A percentile compares a stretch with the other conserved stretches of the same genome.
Conservation (phyloP, 2,797 vertebrate genomes). For the Lateolabrax maculatus region DNA sequence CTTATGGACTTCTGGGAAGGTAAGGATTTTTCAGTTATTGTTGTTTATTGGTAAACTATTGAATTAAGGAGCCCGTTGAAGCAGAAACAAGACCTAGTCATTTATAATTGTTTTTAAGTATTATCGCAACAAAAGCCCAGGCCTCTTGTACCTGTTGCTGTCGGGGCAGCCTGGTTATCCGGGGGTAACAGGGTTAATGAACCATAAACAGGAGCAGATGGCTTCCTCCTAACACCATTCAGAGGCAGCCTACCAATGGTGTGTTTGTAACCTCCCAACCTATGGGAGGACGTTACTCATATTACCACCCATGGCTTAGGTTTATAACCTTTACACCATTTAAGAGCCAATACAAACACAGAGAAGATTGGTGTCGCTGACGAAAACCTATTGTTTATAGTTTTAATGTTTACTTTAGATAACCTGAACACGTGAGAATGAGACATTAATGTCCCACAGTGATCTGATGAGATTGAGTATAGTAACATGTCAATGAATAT, state of each 20-base stretch:
- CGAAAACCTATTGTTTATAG: slow-evolving; percentile 44
- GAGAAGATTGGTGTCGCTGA: slow-evolving; percentile 37
- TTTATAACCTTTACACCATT: slow-evolving; percentile 73
- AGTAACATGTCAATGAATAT: slow-evolving; percentile 1
- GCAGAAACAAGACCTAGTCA: slow-evolving; percentile 10
- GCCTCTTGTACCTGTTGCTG: slow-evolving; percentile 83
- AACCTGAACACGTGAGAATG: slow-evolving; percentile 15
- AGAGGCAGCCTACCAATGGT: slow-evolving; percentile 68
- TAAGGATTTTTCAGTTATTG: slow-evolving; percentile 68
- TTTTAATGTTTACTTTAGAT: slow-evolving; percentile 54
- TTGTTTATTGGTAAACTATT: slow-evolving; percentile 18
- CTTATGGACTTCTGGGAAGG: slow-evolving; percentile 89
- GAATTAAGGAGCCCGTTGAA: slow-evolving; percentile 1
- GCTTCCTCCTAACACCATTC: slow-evolving; percentile 78
- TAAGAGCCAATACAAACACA: slow-evolving; percentile 65
- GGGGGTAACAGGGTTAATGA: slow-evolving; percentile 80
- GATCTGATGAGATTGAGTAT: slow-evolving; percentile 26
- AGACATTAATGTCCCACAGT: slow-evolving; percentile 21
- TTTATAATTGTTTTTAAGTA: slow-evolving; percentile 14
- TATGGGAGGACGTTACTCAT: slow-evolving; percentile 73
- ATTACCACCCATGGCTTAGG: slow-evolving; percentile 71
- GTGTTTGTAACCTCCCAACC: slow-evolving; percentile 69
- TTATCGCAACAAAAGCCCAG: slow-evolving; percentile 48
- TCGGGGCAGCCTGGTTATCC: slow-evolving; percentile 71
- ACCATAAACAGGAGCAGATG: slow-evolving; percentile 87